Evolutionary conservation across 2,797 vertebrate species (phyloP).

Genomic region (Hafferia zeledoni): DNA sequence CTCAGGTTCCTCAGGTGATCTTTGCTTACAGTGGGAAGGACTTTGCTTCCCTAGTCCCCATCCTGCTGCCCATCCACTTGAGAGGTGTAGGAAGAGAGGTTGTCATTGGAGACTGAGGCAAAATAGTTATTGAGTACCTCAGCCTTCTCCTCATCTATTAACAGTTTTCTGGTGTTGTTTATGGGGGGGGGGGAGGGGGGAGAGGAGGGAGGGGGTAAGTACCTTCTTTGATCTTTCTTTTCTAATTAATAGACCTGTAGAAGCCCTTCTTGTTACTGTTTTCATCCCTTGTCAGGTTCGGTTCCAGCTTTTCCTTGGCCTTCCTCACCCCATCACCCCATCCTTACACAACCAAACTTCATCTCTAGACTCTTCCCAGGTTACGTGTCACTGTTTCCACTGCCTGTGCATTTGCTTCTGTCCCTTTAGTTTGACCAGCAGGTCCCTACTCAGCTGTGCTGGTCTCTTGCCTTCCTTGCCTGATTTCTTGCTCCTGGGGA

Average conservation of each 20-base stretch:
- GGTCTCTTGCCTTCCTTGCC: background rate
- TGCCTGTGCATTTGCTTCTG: background rate
- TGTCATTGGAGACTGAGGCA: background rate
- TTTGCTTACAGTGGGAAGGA: background rate
- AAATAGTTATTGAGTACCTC: background rate
- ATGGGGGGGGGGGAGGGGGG: background rate
- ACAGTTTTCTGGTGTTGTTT: background rate
- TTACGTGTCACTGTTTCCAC: background rate
- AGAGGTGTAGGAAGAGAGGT: background rate
- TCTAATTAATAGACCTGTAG: background rate
- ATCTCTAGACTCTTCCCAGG: background rate
- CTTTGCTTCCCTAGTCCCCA: background rate
- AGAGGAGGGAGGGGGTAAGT: too few species aligned
- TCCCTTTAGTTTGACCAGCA: background rate
- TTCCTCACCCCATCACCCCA: background rate
- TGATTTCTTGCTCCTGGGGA: background rate
- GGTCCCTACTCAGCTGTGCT: background rate
- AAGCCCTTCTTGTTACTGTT: background rate
- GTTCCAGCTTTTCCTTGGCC: background rate
- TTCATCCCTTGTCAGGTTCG: background rate
- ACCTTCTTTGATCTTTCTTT: background rate
- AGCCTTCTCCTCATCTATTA: background rate
- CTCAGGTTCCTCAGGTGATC: background rate
- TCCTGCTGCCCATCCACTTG: background rate
- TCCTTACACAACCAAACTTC: background rate